Evolutionary conservation across 2,113 vertebrate genomes (phyloP), one percentile per base, ranked within the genome.

Genomic region (Pelusios castaneus): DNA sequence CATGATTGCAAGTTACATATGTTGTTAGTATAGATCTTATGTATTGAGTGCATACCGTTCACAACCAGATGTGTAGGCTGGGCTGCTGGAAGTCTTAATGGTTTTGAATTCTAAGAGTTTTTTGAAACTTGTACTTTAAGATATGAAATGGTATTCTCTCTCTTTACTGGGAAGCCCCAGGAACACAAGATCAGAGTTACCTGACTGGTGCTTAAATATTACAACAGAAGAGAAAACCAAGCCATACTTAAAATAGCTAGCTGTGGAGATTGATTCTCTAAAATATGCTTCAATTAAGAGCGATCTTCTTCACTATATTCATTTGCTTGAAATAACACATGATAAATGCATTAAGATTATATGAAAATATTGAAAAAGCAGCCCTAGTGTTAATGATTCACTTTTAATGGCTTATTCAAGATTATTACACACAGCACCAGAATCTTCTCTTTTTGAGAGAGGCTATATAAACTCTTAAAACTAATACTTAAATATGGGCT

Each of bases 1-100:
- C 60, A 67, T 1, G 10, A 25, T 75, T n/a, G 60, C 60, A 41
- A 24, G 22, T 75, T 75, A 75, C 12, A 12, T 7, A 5, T 75
- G 11, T 75, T 75, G 38, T 43, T 12, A 43, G 41, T 25, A 12
- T 43, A 25, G 38, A 25, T 24, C 38, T 13, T 75, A 43, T 27
- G 0, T 41, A 54, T 21, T 0, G 45, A 8, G 78, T 31, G 19
- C 70, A 27, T 6, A 4, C 0, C 41, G 13, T 49, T 25, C 77
- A 51, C 43, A 14, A 51, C 38, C 63, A 1, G 78, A 38, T 43
- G 43, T 51, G 67, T 84, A 77, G 13, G 9, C 5, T 2, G 0
- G 0, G 47, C 81, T 25, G 55, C 21, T 41, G 14, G 21, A 54
- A 88, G 4, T 38, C 24, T 51, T 19, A 27, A 29, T 21, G 29